Evolutionary conservation across 2,888 invertebrate species (phyloP).

Genomic region (Eupithecia pulchellata): DNA sequence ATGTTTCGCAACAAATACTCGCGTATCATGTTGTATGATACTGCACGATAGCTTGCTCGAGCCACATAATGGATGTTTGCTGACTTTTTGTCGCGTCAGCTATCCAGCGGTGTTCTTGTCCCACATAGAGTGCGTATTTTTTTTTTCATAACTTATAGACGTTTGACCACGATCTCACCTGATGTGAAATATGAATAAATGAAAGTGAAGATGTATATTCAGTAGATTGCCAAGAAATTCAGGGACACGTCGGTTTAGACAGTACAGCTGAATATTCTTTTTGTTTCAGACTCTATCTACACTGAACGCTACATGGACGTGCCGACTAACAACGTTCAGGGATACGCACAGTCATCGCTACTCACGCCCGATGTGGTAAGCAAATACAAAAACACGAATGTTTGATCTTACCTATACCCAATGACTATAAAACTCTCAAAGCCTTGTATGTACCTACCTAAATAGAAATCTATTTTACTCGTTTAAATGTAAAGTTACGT

Average conservation of each 20-base stretch:
- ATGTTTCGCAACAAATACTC: too few relatives aligned
- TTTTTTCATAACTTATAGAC: too few relatives aligned
- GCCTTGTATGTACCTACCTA: too few relatives aligned
- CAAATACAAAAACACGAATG: not conserved
- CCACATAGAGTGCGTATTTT: too few relatives aligned
- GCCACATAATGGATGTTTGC: too few relatives aligned
- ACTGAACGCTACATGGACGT: constrained; percentile 98
- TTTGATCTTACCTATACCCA: not conserved
- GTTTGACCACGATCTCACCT: too few relatives aligned
- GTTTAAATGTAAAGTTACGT: not conserved
- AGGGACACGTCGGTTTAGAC: not conserved
- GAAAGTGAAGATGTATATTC: not conserved
- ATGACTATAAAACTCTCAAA: too few relatives aligned
- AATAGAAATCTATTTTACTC: not conserved
- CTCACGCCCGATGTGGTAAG: constrained; percentile 85
- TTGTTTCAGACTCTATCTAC: constrained; percentile 94
- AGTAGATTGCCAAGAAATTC: not conserved
- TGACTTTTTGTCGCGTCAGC: not conserved
- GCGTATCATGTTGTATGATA: too few relatives aligned
- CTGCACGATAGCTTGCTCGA: too few relatives aligned
- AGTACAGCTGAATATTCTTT: not conserved
- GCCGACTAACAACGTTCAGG: constrained; percentile 90
- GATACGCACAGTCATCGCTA: constrained; percentile 91
- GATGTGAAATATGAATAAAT: too few relatives aligned
- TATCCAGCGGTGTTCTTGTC: not conserved